Conservation (phyloP, 2,113 vertebrate species). For the Procavia capensis region DNA sequence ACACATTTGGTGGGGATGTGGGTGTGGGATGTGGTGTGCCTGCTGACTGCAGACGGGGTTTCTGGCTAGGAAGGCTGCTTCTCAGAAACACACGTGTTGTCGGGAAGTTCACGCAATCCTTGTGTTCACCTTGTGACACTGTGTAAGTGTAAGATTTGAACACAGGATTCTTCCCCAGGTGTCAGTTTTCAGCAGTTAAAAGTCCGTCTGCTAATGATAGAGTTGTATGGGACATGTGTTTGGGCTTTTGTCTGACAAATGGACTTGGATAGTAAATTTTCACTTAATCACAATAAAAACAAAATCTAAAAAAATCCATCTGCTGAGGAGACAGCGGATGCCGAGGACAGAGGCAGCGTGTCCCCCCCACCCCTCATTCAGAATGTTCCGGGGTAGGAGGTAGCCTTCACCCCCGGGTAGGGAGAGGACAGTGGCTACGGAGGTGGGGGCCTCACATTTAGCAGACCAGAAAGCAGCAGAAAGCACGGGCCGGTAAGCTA, state of each 20-base stretch:
- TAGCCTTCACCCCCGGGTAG: neutral
- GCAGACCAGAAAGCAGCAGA: conserved; percentile 69
- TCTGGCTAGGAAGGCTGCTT: neutral
- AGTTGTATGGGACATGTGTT: too few relatives aligned
- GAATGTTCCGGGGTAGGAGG: neutral
- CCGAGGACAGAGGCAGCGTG: neutral
- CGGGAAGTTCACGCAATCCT: neutral
- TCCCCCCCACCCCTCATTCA: neutral
- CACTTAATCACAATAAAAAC: too few relatives aligned
- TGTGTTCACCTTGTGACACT: neutral
- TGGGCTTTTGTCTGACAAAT: too few relatives aligned
- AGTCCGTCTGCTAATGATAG: neutral
- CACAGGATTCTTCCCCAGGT: neutral
- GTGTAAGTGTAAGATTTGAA: neutral
- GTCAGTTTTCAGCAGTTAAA: conserved; percentile 28
- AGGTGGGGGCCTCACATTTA: conserved; percentile 56
- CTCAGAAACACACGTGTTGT: neutral
- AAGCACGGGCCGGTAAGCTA: conserved; percentile 63
- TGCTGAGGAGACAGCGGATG: neutral
- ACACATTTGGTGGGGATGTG: neutral
- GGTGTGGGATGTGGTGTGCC: rapidly evolving
- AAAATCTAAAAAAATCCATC: neutral
- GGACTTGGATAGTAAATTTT: too few relatives aligned
- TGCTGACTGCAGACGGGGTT: neutral
- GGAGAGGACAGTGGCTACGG: neutral